Percentiles rank a stretch among this genome's conserved stretches.
Conservation (phyloP, 1,140 invertebrate species). For the Ostrea edulis region DNA sequence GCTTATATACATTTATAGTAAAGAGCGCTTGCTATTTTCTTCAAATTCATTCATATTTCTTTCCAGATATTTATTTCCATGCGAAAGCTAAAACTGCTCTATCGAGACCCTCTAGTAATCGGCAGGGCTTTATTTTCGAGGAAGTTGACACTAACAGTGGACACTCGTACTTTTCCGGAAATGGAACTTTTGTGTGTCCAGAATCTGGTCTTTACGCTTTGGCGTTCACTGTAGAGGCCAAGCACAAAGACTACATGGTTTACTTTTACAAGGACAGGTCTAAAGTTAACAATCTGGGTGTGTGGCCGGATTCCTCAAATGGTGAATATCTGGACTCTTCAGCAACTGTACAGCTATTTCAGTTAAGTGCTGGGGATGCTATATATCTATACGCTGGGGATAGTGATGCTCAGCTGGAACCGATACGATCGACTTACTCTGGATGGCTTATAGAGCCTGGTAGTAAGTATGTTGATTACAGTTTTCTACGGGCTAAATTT, state of each 20-base stretch:
- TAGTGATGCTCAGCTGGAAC: background rate
- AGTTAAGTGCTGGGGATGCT: background rate
- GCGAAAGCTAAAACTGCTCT: background rate
- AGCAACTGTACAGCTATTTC: background rate
- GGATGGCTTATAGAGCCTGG: background rate
- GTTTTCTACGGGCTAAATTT: background rate
- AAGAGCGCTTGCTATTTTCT: too few relatives aligned
- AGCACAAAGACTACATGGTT: background rate
- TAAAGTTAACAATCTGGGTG: background rate
- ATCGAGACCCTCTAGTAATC: background rate
- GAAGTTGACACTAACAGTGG: background rate
- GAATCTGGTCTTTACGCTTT: background rate
- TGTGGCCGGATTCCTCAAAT: background rate
- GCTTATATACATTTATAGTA: too few relatives aligned
- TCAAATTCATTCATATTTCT: background rate
- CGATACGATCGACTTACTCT: background rate
- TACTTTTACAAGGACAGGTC: background rate
- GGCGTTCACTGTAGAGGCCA: background rate
- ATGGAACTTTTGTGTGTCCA: background rate
- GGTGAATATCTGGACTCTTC: background rate
- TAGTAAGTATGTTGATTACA: background rate
- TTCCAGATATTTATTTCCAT: background rate
- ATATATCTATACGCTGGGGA: background rate
- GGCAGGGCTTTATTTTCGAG: background rate
- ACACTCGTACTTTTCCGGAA: background rate